These are phyloP conservation scores for Eumacrocentrus americanus DNA, from an alignment of 2,888 invertebrate species.

Conservation along the genomic window DNA sequence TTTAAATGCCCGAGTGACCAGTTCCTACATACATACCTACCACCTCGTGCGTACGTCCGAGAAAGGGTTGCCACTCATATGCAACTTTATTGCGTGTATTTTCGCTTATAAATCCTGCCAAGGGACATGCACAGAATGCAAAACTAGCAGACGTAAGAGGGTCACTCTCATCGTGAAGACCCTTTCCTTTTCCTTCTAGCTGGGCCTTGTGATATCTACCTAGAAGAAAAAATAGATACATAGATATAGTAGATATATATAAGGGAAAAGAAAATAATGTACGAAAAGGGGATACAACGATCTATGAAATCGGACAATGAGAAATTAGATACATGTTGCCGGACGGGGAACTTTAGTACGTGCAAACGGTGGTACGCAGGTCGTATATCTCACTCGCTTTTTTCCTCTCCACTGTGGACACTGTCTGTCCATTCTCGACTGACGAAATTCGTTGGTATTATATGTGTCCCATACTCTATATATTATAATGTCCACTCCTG, in stretches of 20 bases:
- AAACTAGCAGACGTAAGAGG: constrained; percentile 30
- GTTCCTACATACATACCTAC: constrained; percentile 24
- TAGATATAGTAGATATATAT: constrained; percentile 1
- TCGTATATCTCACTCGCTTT: constrained; percentile 20
- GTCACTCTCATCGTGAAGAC: constrained; percentile 21
- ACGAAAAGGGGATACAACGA: constrained; percentile 32
- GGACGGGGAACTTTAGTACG: constrained; percentile 42
- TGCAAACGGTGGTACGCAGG: constrained; percentile 37
- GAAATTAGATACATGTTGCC: constrained; percentile 51
- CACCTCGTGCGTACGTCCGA: constrained; percentile 20
- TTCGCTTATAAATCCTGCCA: constrained; percentile 56
- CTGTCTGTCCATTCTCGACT: constrained; percentile 4
- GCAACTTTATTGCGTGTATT: constrained; percentile 57
- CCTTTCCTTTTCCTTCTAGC: constrained; percentile 24
- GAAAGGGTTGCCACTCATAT: constrained; percentile 28
- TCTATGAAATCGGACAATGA: constrained; percentile 49
- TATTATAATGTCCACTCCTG: constrained; percentile 2
- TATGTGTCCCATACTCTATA: background rate
- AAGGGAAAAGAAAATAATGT: constrained; percentile 31
- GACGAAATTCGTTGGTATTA: constrained; percentile 11
- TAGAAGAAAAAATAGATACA: constrained; percentile 15
- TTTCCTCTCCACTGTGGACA: constrained; percentile 23
- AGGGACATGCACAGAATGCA: constrained; percentile 29
- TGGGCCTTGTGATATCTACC: constrained; percentile 18
- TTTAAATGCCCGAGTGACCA: constrained; percentile 50